Percentiles rank a stretch among this genome's conserved stretches.
Conservation (phyloP, 1,140 invertebrate species). For the Arctopsyche grandis region DNA sequence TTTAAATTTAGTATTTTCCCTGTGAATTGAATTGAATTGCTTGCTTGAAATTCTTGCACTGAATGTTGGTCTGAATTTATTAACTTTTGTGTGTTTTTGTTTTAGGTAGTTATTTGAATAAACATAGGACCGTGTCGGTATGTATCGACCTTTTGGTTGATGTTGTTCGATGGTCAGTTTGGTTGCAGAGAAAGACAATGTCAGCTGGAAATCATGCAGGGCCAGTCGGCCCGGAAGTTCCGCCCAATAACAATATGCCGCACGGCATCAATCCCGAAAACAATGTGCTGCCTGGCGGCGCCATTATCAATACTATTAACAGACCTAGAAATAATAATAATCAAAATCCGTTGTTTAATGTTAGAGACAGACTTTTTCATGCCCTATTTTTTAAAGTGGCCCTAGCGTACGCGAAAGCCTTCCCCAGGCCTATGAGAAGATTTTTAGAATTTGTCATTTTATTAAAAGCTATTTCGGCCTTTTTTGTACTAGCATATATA, state of each 20-base stretch:
- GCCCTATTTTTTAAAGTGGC: conserved; percentile 93
- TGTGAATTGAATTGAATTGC: too few relatives aligned
- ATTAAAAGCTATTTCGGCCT: conserved; percentile 87
- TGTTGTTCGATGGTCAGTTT: neutral
- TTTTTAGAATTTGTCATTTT: conserved; percentile 92
- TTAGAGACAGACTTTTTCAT: conserved; percentile 94
- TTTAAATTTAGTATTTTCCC: too few relatives aligned
- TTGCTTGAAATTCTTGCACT: neutral
- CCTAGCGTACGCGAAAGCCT: conserved; percentile 87
- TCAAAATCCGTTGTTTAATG: conserved; percentile 82
- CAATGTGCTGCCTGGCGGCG: conserved; percentile 64
- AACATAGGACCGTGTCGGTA: neutral
- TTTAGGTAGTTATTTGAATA: neutral
- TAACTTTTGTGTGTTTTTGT: conserved; percentile 18
- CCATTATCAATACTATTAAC: conserved; percentile 65
- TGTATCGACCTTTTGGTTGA: conserved; percentile 32
- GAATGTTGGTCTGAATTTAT: neutral
- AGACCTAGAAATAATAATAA: conserved; percentile 69
- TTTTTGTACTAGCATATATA: conserved; percentile 94
- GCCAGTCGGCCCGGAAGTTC: conserved; percentile 51
- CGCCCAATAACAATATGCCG: conserved; percentile 61
- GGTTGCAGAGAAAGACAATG: conserved; percentile 32
- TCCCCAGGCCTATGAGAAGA: conserved; percentile 86
- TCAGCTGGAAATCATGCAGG: conserved; percentile 56
- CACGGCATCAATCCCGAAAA: conserved; percentile 67